Base-by-base conservation (phyloP, 2,113 vertebrate species). In the Sarotherodon lohbergeri region DNA sequence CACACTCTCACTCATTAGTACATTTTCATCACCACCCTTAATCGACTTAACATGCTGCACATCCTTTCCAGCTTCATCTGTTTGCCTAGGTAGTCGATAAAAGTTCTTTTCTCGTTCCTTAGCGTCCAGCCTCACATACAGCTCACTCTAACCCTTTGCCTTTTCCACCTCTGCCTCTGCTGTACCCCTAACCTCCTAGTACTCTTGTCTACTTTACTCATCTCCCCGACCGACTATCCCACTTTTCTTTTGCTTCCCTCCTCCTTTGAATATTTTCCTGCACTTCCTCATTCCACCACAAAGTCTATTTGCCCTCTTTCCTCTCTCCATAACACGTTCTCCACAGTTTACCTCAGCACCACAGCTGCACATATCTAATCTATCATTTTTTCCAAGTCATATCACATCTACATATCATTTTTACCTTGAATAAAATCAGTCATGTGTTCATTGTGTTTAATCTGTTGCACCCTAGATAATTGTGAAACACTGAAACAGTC, bases 21-120 rank as follows among this genome's bases (percentile, higher is more conserved):
- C 39, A 43, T 71, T 24, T 43, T 41, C 66, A 71, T 16, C 66
- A 43, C 22, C 27, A 24, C 39, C 39, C 5, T 46, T 71, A 43
- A 71, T 43, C 66, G 46, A 24, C 39, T 16, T 71, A 43, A 71
- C 1, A 2, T 46, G n/a, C 39, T 46, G 66, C 39, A 2, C 66
- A 71, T 43, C 39, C 22, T 71, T 71, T 71, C 66, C 66, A 71
- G 10, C 61, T 66, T 66, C 39, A 66, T 66, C 61, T 22, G 39
- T 39, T 66, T 5, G 34, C 19, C 61, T 66, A 66, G 3, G 7
- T 0, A 41, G 36, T 71, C 0, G 2, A 41, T 24, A 68, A 8
- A 68, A 41, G 22, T 68, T 13, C 0, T 68, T 22, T 43, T 71
- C 39, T 24, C 7, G 1, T 43, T 43, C 39, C 39, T 71, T 43